A percentile compares a stretch with the other conserved stretches of the same genome.
phyloP scores from a whole-genome alignment of 2,888 invertebrate genomes.

The Synergus gifuensis region DNA sequence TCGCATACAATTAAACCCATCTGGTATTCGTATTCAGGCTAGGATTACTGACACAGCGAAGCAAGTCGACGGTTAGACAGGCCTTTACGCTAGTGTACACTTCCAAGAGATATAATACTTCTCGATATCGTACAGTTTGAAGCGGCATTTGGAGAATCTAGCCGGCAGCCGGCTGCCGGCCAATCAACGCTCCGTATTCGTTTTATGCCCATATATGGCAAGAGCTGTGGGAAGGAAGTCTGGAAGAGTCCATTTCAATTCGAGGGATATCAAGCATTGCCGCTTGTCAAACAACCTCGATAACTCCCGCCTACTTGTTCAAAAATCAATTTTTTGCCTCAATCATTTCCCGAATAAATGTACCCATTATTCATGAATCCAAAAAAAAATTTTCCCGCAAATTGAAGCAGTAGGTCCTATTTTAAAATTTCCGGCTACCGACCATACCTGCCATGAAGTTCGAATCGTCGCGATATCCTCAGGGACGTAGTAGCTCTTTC shows the following conservation, averaged over 20 bases:
- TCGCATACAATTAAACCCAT: conserved; percentile 8
- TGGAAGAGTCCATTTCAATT: conserved; percentile 72
- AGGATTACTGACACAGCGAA: conserved; percentile 40
- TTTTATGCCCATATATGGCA: conserved; percentile 92
- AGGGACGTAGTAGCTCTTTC: conserved; percentile 1
- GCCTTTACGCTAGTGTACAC: conserved; percentile 63
- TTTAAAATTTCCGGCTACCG: conserved; percentile 3
- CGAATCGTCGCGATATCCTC: conserved; percentile 33
- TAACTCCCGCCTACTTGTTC: neutral
- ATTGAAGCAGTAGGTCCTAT: neutral
- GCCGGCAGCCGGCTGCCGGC: conserved; percentile 81
- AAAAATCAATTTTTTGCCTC: neutral
- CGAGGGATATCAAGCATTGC: conserved; percentile 44
- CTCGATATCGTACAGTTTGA: conserved; percentile 74
- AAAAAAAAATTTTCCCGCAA: neutral
- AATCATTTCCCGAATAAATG: neutral
- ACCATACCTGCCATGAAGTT: conserved; percentile 29
- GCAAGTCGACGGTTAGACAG: conserved; percentile 68
- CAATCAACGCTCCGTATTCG: conserved; percentile 84
- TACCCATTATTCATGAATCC: neutral
- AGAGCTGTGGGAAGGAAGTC: conserved; percentile 81
- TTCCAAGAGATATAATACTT: conserved; percentile 60
- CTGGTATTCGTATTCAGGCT: conserved; percentile 25
- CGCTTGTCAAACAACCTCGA: neutral
- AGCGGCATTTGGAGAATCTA: conserved; percentile 78